Evolutionary conservation across 2,797 vertebrate genomes (phyloP), one percentile per base, ranked within the genome.

Genomic region (Hemibagrus guttatus): DNA sequence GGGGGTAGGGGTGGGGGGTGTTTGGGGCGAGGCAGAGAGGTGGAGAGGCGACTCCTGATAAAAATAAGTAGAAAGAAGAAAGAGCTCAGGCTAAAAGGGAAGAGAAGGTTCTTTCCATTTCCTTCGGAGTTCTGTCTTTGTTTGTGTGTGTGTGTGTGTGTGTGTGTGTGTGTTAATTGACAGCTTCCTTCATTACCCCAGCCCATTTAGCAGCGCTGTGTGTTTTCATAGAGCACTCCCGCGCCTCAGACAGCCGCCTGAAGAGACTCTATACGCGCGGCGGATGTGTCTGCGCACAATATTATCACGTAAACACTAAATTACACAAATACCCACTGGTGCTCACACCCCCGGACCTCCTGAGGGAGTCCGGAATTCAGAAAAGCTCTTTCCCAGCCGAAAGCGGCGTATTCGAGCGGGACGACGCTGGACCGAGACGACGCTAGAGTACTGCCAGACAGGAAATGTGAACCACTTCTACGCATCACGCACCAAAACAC

Each of bases 401-500:
- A 46, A 1, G 58, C 7, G 39, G 0, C 31, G 63, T 46, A 56
- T 69, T 79, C 42, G 49, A 68, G n/a, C 61, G n/a, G 74, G 74
- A 39, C 35, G 42, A 42, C 11, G 6, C 23, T 61, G 28, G 59
- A 63, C 23, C 13, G 79, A 81, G 59, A 81, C 59, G 79, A 83
- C 64, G 66, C 66, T 23, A 26, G 28, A 58, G 52, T 52, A 17
- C 66, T 14, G 23, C n/a, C 78, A 63, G 79, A 74, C 78, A 81
- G 85, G 54, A 86, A 82, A 84, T 72, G 64, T 61, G 85, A 81
- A 81, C 85, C 76, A 81, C 78, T 85, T 85, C 74, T 84, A 61
- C 28, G 61, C 42, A 46, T 80, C 75, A 28, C 75, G 31, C 85
- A 72, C 78, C 64, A n/a, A 71, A 80, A 86, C 78, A 58, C 76